Percentiles rank a stretch among this genome's conserved stretches.
Conservation (phyloP, 2,113 vertebrate genomes). For the Ammodytes dubius region DNA sequence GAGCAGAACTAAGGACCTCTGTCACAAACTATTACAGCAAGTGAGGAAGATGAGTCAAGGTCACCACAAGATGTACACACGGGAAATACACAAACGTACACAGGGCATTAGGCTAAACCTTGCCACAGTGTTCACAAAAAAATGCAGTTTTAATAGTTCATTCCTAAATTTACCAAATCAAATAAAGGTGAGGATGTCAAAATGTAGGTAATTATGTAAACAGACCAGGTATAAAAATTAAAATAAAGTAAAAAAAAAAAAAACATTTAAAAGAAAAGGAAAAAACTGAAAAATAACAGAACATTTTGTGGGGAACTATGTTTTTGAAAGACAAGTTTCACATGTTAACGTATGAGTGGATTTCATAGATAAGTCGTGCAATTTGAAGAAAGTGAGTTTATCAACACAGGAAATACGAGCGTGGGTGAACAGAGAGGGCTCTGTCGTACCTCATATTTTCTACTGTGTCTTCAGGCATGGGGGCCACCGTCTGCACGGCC, state of each 20-base stretch:
- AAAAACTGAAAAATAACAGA: not conserved
- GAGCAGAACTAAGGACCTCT: constrained; percentile 68
- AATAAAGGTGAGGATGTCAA: not conserved
- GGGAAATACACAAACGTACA: constrained; percentile 34
- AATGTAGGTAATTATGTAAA: not conserved
- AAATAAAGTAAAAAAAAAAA: not conserved
- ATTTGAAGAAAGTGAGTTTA: constrained; percentile 1
- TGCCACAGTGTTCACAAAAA: not conserved
- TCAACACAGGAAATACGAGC: not conserved
- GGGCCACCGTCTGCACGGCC: constrained; percentile 95
- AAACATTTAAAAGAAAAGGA: not conserved
- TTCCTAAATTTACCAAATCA: not conserved
- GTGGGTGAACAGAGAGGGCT: not conserved
- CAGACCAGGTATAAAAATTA: not conserved
- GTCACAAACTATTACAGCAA: constrained; percentile 80
- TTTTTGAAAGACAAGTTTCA: not conserved
- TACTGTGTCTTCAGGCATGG: constrained; percentile 96
- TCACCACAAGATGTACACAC: constrained; percentile 58
- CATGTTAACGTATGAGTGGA: not conserved
- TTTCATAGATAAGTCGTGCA: not conserved
- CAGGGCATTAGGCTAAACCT: constrained; percentile 12
- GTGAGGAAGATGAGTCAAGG: constrained; percentile 71
- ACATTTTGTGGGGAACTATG: not conserved
- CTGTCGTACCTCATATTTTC: constrained; percentile 93
- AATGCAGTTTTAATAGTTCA: not conserved